Percentiles rank a stretch among this genome's conserved stretches.
Evolutionary conservation across 2,113 vertebrate genomes (phyloP).

Genomic region (Pluvialis apricaria): DNA sequence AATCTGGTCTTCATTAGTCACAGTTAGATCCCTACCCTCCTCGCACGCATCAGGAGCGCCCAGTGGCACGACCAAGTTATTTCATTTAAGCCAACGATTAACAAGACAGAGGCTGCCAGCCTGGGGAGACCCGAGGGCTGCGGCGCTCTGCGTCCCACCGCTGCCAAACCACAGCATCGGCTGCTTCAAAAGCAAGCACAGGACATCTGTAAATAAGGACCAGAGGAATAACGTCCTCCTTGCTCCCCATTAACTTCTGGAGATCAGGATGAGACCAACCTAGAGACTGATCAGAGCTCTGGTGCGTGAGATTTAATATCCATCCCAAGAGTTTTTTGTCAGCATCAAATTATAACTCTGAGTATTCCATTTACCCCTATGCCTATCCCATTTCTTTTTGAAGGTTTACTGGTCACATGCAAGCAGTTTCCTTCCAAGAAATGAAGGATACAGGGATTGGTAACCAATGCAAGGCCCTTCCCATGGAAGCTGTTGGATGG

Average conservation of each 20-base stretch:
- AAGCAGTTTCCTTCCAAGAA: not conserved
- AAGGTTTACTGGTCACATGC: not conserved
- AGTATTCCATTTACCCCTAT: not conserved
- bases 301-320: not conserved
- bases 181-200: not conserved
- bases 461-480: not conserved
- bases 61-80: rapidly evolving
- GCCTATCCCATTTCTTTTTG: not conserved
- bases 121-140: not conserved
- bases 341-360: not conserved
- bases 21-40: not conserved
- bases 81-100: not conserved
- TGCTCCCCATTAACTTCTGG: not conserved
- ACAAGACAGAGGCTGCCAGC: not conserved
- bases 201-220: not conserved
- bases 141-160: not conserved
- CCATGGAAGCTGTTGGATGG: rapidly evolving
- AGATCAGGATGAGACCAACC: not conserved
- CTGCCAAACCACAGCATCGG: not conserved
- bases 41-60: rapidly evolving
- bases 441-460: not conserved
- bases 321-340: not conserved
- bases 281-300: not conserved
- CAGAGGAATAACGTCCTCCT: not conserved
- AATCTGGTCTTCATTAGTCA: rapidly evolving